Conservation (phyloP, 2,797 vertebrate species). For the Chelon auratus region DNA sequence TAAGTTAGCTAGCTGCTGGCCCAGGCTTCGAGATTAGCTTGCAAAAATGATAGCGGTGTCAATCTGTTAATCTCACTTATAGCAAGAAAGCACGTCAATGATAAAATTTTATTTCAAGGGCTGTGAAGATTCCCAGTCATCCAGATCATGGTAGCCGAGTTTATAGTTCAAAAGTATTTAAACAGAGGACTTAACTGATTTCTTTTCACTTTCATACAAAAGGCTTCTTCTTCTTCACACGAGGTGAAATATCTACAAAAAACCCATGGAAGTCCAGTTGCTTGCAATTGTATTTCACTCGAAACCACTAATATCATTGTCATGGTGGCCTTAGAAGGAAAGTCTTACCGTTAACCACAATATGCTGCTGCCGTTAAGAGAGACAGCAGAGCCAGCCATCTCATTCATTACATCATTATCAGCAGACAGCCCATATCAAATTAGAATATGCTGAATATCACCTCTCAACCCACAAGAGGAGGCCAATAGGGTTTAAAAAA, state of each 20-base stretch:
- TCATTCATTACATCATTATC: constrained; percentile 61
- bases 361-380: constrained; percentile 16
- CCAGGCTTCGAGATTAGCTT: not conserved
- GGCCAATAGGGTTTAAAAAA: constrained; percentile 36
- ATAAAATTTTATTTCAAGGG: not conserved
- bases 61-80: not conserved
- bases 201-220: too few relatives aligned
- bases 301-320: too few relatives aligned
- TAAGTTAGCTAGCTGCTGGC: not conserved
- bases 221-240: too few relatives aligned
- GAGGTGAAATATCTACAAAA: too few relatives aligned
- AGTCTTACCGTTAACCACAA: too few relatives aligned
- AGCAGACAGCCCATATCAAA: constrained; percentile 50
- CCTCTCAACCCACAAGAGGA: constrained; percentile 51
- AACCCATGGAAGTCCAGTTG: too few relatives aligned
- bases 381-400: constrained; percentile 34
- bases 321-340: too few relatives aligned
- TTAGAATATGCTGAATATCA: constrained; percentile 61
- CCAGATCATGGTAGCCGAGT: too few relatives aligned
- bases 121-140: too few relatives aligned
- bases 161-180: too few relatives aligned
- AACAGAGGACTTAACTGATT: too few relatives aligned
- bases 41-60: not conserved
- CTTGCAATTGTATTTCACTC: too few relatives aligned
- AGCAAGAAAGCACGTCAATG: not conserved